Evolutionary conservation across 2,888 invertebrate species (phyloP), one percentile per base, ranked within the genome.

Genomic region (Drosophila percnosoma): DNA sequence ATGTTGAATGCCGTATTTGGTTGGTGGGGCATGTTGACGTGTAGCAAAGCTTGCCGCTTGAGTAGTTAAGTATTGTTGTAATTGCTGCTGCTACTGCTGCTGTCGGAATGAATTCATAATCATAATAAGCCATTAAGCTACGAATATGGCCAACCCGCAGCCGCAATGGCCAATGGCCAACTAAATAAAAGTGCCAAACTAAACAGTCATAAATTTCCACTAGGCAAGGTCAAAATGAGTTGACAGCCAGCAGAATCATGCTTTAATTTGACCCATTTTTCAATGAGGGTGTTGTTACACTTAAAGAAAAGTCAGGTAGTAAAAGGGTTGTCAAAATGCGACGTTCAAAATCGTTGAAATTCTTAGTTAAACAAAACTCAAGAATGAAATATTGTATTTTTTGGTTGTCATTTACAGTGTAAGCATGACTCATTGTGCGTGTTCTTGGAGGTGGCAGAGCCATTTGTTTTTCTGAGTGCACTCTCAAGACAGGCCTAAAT

Each of bases 81-180:
- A 42, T 63, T 68, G 59, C 58, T 58, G 60, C 38, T 53, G 45
- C 29, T 58, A 48, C 51, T 27, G 45, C 29, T 65, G 38, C 68
- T 64, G 58, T 21, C 53, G 59, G 59, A 75, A 78, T 87, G 81
- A 81, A 89, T 84, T 83, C 82, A 83, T 89, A 86, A 87, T 83
- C 81, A 61, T 82, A 86, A 86, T 84, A 79, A 86, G 78, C 82
- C 78, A 79, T 78, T 80, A 81, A 67, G 67, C 53, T 40, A 29
- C 38, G 38, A 55, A 55, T 38, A 29, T 21, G 40, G 59, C 58
- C 58, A 42, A 36, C 49, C 13, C 34, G 48, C n/a, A 24, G 33
- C 38, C 33, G 42, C 54, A 75, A 61, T 62, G 72, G 53, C 58
- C 40, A 57, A 21, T 49, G 58, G 53, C 71, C 62, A 55, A 75